Conservation (phyloP, 92 coral and sea anemone species). For the Paramuricea clavata region DNA sequence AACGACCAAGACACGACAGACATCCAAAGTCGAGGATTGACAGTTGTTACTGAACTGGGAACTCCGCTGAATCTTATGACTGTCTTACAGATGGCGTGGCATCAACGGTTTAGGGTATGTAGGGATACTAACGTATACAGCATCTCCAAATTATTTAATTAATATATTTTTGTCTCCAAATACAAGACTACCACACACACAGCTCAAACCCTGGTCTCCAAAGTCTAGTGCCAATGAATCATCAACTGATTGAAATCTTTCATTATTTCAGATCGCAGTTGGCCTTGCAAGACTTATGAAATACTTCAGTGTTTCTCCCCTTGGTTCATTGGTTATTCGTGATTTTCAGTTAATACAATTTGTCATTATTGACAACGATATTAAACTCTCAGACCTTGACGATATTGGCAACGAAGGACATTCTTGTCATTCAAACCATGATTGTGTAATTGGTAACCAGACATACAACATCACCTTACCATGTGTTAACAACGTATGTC, state of each 20-base stretch:
- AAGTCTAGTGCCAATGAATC: too few relatives aligned
- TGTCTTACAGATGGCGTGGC: slow-evolving; percentile 89
- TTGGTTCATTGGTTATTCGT: slow-evolving; percentile 87
- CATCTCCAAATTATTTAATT: too few relatives aligned
- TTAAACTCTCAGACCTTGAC: slow-evolving; percentile 88
- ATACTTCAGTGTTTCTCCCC: slow-evolving; percentile 80
- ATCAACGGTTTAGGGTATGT: slow-evolving; percentile 90
- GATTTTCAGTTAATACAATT: slow-evolving; percentile 93
- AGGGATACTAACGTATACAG: background rate
- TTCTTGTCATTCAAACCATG: slow-evolving; percentile 62
- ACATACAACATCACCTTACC: slow-evolving; percentile 72
- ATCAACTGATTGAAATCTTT: too few relatives aligned
- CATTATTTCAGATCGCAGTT: slow-evolving; percentile 75
- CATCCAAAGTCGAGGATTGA: slow-evolving; percentile 80
- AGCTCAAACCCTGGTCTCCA: too few relatives aligned
- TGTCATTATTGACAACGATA: slow-evolving; percentile 84
- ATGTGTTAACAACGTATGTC: slow-evolving; percentile 74
- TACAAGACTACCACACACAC: too few relatives aligned
- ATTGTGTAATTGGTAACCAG: slow-evolving; percentile 80
- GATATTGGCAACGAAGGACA: slow-evolving; percentile 93
- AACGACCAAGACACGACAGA: slow-evolving; percentile 85
- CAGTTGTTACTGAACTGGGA: slow-evolving; percentile 94
- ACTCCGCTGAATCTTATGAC: slow-evolving; percentile 75
- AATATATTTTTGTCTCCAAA: too few relatives aligned
- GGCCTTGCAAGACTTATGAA: slow-evolving; percentile 82